Evolutionary conservation across 2,888 invertebrate genomes (phyloP).

Genomic region (Leptopilina drosophilae): DNA sequence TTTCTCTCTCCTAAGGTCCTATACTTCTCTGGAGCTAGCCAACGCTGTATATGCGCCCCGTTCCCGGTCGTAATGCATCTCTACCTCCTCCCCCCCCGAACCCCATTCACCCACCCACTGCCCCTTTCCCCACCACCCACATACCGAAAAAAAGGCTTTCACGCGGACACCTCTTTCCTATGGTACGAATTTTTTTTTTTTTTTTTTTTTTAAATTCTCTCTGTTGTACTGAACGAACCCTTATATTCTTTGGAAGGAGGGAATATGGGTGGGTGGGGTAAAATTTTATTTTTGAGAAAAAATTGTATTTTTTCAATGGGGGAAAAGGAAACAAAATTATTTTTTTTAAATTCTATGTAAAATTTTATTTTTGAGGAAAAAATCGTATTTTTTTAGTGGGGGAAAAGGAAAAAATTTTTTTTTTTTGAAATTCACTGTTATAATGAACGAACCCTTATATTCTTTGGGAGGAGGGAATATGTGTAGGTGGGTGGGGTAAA

Average conservation of each 20-base stretch:
- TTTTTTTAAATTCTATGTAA: no score
- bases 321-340: no score
- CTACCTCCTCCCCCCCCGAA: slow-evolving; percentile 42
- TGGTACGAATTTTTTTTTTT: background rate
- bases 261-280: background rate
- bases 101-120: no score
- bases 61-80: slow-evolving; percentile 48
- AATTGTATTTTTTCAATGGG: background rate
- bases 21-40: slow-evolving; percentile 56
- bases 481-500: background rate
- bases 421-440: background rate
- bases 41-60: slow-evolving; percentile 46
- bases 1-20: slow-evolving; percentile 58
- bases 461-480: no score
- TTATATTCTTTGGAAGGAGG: no score
- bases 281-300: background rate
- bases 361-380: slow-evolving; percentile 26
- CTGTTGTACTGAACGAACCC: background rate
- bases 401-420: slow-evolving; percentile 18
- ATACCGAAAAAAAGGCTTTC: slow-evolving; percentile 15
- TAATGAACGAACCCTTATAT: background rate
- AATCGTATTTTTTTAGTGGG: background rate
- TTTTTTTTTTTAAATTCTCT: slow-evolving; percentile 12
- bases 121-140: no score
- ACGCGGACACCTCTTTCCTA: slow-evolving; percentile 31